Conservation (phyloP, 2,888 invertebrate genomes). For the Sphinx pinastri region DNA sequence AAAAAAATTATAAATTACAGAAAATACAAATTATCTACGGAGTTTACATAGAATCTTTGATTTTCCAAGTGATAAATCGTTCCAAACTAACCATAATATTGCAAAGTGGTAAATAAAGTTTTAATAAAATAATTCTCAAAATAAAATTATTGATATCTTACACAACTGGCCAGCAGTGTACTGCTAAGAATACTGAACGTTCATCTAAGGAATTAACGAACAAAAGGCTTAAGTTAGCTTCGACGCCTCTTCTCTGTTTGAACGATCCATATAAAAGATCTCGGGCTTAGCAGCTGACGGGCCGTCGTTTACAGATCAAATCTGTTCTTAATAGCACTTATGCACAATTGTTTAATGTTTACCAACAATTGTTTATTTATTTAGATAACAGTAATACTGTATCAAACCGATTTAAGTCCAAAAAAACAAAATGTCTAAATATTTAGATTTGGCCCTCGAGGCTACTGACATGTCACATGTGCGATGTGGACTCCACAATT, state of each 20-base stretch:
- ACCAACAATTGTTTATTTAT: neutral
- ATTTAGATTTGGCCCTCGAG: too few species aligned
- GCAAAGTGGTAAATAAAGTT: too few species aligned
- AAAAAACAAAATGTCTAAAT: too few species aligned
- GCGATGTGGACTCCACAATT: too few species aligned
- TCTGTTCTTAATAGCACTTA: conserved; percentile 43
- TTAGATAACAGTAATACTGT: too few species aligned
- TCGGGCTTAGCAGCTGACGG: conserved; percentile 63
- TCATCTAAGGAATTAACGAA: conserved; percentile 73
- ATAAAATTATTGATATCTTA: neutral
- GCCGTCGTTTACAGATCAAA: conserved; percentile 59
- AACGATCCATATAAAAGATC: conserved; percentile 62
- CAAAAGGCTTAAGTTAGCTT: conserved; percentile 76
- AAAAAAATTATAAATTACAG: neutral
- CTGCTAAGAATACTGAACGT: conserved; percentile 51
- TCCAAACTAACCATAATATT: too few species aligned
- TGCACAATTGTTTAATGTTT: conserved; percentile 32
- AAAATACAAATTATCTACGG: too few species aligned
- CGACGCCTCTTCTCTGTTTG: conserved; percentile 63
- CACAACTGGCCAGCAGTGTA: conserved; percentile 43
- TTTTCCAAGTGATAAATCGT: too few species aligned
- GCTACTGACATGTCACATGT: too few species aligned
- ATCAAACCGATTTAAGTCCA: too few species aligned
- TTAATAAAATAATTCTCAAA: too few species aligned
- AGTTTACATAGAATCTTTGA: too few species aligned